These are phyloP conservation scores for Drosophila subsilvestris DNA, from an alignment of 2,888 invertebrate genomes.

Conservation along the genomic window DNA sequence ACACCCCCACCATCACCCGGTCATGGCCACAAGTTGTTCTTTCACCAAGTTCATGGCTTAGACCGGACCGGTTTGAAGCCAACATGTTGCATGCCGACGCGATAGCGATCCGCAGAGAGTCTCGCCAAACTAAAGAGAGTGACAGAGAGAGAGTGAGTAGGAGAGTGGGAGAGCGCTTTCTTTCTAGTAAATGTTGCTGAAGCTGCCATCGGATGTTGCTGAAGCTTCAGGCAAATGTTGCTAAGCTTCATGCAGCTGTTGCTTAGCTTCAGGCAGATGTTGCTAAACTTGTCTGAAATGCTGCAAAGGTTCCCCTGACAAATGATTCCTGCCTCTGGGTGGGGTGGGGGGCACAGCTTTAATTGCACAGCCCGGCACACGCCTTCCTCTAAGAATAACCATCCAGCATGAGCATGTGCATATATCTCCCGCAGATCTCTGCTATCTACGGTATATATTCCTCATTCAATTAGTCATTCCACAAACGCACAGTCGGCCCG, in stretches of 20 bases:
- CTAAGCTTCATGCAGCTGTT: neutral
- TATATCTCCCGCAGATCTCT: conserved; percentile 26
- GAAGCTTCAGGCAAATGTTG: neutral
- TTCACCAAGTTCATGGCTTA: conserved; percentile 54
- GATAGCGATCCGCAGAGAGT: conserved; percentile 13
- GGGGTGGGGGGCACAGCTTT: neutral
- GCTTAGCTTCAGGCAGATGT: conserved; percentile 1
- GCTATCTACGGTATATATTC: conserved; percentile 26
- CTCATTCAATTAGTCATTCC: conserved; percentile 53
- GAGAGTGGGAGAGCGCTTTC: neutral
- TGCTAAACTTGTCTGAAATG: conserved; percentile 34
- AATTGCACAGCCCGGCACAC: conserved; percentile 29
- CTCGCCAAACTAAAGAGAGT: conserved; percentile 28
- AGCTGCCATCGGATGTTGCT: too few relatives aligned
- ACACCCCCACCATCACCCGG: conserved; percentile 2
- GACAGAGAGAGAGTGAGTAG: conserved; percentile 12
- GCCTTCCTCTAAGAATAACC: conserved; percentile 22
- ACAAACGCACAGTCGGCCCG: conserved; percentile 27
- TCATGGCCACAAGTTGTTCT: conserved; percentile 36
- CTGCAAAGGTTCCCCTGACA: conserved; percentile 25
- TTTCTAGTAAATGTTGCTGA: neutral
- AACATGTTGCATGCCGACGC: conserved; percentile 37
- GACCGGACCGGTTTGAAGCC: conserved; percentile 67
- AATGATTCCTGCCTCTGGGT: conserved; percentile 14
- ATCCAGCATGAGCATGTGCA: neutral